Conservation (phyloP, 2,113 vertebrate species). For the Tachuris rubrigastra region DNA sequence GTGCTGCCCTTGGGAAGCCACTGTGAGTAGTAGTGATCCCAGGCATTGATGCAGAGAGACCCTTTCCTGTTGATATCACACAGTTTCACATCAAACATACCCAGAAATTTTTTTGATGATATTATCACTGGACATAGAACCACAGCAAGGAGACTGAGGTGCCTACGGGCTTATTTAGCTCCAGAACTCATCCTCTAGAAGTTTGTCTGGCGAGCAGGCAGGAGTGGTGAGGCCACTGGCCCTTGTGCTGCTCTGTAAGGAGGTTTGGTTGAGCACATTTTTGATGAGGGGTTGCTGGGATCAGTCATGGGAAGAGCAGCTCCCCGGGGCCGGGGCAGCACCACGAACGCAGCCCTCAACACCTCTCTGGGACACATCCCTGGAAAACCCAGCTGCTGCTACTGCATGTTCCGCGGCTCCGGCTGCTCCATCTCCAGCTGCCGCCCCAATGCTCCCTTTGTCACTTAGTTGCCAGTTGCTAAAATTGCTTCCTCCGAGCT, state of each 20-base stretch:
- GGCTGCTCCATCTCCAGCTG: neutral
- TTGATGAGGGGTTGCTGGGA: neutral
- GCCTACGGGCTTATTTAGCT: neutral
- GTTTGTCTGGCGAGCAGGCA: neutral
- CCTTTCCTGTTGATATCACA: neutral
- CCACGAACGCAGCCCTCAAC: accelerated
- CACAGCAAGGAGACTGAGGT: neutral
- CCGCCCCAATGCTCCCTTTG: neutral
- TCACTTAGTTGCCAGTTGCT: neutral
- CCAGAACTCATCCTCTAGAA: neutral
- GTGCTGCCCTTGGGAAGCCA: accelerated
- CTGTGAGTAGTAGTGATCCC: accelerated
- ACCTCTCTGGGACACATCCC: accelerated
- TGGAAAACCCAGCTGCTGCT: accelerated
- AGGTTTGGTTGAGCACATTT: neutral
- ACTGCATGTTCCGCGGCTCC: neutral
- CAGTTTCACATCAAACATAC: neutral
- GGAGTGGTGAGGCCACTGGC: neutral
- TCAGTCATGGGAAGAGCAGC: neutral
- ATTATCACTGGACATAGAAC: neutral
- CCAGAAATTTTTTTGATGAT: neutral
- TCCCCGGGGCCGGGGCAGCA: neutral
- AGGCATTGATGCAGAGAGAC: neutral
- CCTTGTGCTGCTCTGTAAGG: neutral
- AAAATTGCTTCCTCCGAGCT: neutral